Evolutionary conservation across 2,113 vertebrate species (phyloP), one percentile per base, ranked within the genome.

Genomic region (Tyto alba): DNA sequence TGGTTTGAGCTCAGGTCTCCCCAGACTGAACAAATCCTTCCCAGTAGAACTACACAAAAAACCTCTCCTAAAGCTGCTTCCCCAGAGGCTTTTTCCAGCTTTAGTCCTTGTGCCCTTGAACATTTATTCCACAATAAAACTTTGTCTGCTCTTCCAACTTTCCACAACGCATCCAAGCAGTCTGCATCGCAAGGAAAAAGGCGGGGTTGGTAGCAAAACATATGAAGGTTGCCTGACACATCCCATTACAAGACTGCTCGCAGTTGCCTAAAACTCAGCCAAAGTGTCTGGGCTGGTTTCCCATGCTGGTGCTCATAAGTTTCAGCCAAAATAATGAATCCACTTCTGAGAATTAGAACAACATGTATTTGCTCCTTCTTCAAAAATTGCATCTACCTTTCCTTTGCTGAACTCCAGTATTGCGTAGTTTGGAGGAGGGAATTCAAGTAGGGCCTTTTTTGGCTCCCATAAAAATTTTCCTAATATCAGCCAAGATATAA

Each of bases 91-190:
- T 86, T 83, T 95, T 88, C 92, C 88, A 84, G 72, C 72, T 45
- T 9, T 90, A 88, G 50, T 47, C 72, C 72, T 90, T n/a, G 45
- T 86, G 81, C 45, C 75, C 75, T 93, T 53, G 10, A 86, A 71
- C 17, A 36, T 80, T 95, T 83, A 73, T 95, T 93, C 83, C 92
- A 80, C 88, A 80, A 88, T 66, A 90, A 93, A 95, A 96, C 88
- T 80, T 10, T 7, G 26, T 60, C 47, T 68, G 38, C 50, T 66
- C 55, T 92, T 95, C 95, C 86, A 95, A 26, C 55, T 96, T 93
- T 88, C 79, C 94, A 88, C 36, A 64, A 19, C 0, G 57, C 67
- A 56, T 23, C 50, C 60, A 36, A 57, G 88, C 72, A 74, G 74
- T 16, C 53, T 30, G 50, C 36, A 93, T 21, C 82, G 19, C 40